Evolutionary conservation across 1,140 invertebrate species (phyloP).

Genomic region (Bombyx mandarina): DNA sequence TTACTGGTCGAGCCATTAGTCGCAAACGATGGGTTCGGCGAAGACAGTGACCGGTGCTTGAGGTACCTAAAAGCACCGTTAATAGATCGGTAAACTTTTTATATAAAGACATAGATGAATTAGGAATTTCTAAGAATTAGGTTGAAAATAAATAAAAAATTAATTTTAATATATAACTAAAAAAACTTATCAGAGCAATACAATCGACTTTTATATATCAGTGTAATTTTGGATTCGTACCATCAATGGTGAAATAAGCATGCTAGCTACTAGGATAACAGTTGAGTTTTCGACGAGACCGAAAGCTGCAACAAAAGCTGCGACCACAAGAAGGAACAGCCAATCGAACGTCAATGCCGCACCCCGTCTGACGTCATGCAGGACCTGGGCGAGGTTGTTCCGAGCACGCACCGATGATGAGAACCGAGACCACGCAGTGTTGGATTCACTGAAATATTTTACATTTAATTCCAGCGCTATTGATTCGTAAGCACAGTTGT

Average conservation of each 20-base stretch:
- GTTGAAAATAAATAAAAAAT: background rate
- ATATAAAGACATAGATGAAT: background rate
- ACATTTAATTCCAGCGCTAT: no score
- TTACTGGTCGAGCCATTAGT: no score
- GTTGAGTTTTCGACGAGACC: slow-evolving; percentile 86
- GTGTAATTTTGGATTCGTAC: slow-evolving; percentile 44
- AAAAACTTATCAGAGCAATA: background rate
- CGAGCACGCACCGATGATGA: slow-evolving; percentile 74
- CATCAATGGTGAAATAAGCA: slow-evolving; percentile 86
- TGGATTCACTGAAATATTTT: slow-evolving; percentile 10
- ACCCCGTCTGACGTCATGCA: slow-evolving; percentile 76
- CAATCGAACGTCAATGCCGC: slow-evolving; percentile 83
- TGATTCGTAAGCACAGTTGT: no score
- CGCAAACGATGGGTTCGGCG: no score
- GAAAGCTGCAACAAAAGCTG: slow-evolving; percentile 77
- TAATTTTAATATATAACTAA: background rate
- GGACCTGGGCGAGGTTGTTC: slow-evolving; percentile 80
- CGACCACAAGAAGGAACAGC: slow-evolving; percentile 76
- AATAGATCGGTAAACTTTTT: background rate
- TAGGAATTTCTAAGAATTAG: background rate
- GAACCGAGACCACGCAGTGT: slow-evolving; percentile 70
- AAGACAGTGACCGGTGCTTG: no score
- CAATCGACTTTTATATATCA: background rate
- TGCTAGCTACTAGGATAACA: slow-evolving; percentile 81
- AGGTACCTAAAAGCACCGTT: no score